Percentiles rank a stretch among this genome's conserved stretches.
Evolutionary conservation across 2,888 invertebrate species (phyloP).

Genomic region (Epicampocera succincta): DNA sequence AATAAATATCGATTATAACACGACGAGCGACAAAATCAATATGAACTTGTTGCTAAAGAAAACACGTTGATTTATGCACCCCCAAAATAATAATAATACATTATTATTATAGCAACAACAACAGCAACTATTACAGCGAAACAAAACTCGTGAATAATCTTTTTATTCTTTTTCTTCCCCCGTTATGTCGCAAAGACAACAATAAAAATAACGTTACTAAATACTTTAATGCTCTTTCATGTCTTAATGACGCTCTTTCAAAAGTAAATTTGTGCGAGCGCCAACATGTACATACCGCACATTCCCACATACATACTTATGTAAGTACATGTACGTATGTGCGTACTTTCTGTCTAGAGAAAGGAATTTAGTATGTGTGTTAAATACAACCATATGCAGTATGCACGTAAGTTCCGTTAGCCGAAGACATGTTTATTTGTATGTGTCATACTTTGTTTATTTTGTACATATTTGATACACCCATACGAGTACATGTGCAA

Average conservation of each 20-base stretch:
- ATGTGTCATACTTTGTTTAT: conserved; percentile 20
- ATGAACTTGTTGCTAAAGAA: conserved; percentile 70
- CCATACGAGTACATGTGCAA: not conserved
- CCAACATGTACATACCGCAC: not conserved
- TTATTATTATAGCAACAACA: conserved; percentile 22
- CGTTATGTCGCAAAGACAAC: conserved; percentile 31
- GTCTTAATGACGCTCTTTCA: conserved; percentile 4
- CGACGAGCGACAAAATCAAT: conserved; percentile 67
- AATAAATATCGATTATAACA: conserved; percentile 63
- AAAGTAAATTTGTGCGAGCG: not conserved
- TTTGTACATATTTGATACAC: conserved; percentile 2
- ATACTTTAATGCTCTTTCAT: conserved; percentile 32
- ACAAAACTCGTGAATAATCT: conserved; percentile 34
- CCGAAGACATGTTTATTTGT: not conserved
- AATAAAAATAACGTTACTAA: conserved; percentile 13
- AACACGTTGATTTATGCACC: conserved; percentile 69
- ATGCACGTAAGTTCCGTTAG: conserved; percentile 6
- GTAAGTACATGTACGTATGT: too few relatives aligned
- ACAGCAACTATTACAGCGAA: conserved; percentile 12
- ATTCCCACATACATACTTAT: too few relatives aligned
- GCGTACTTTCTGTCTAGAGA: not conserved
- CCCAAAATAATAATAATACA: conserved; percentile 37
- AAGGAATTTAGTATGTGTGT: conserved; percentile 31
- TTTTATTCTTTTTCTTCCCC: conserved; percentile 36
- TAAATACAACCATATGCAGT: too few relatives aligned